phyloP scores from a whole-genome alignment of 2,888 invertebrate genomes.

The Drosophila koepferae region DNA sequence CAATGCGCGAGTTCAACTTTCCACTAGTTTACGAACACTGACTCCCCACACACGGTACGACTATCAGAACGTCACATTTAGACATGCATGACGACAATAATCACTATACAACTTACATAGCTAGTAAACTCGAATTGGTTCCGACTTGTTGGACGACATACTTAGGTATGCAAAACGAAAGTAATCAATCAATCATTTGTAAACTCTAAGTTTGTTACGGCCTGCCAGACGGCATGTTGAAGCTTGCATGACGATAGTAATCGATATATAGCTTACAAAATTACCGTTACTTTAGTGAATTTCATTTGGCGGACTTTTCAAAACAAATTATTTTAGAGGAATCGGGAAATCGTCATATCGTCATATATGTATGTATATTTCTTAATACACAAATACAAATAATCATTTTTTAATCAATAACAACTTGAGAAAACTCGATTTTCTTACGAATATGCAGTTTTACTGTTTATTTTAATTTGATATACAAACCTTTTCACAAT shows the following conservation, averaged over 20 bases:
- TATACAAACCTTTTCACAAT: too few species aligned
- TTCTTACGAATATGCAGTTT: too few species aligned
- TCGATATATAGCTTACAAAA: neutral
- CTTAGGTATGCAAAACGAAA: neutral
- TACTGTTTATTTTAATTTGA: too few species aligned
- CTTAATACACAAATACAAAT: neutral
- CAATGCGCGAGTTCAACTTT: constrained; percentile 5
- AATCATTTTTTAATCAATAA: too few species aligned
- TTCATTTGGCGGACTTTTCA: neutral
- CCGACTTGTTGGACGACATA: neutral
- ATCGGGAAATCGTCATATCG: too few species aligned
- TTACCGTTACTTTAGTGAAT: neutral
- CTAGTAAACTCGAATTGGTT: neutral
- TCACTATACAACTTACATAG: neutral
- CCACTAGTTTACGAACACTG: constrained; percentile 32
- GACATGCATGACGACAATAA: too few species aligned
- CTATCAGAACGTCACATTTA: neutral
- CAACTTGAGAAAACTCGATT: too few species aligned
- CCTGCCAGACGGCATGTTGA: neutral
- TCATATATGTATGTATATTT: too few species aligned
- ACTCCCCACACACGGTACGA: constrained; percentile 7
- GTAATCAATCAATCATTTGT: neutral
- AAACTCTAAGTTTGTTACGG: too few species aligned
- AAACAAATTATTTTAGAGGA: neutral
- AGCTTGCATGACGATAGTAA: neutral